Conservation (phyloP, 2,113 vertebrate species). For the Oncorhynchus keta region DNA sequence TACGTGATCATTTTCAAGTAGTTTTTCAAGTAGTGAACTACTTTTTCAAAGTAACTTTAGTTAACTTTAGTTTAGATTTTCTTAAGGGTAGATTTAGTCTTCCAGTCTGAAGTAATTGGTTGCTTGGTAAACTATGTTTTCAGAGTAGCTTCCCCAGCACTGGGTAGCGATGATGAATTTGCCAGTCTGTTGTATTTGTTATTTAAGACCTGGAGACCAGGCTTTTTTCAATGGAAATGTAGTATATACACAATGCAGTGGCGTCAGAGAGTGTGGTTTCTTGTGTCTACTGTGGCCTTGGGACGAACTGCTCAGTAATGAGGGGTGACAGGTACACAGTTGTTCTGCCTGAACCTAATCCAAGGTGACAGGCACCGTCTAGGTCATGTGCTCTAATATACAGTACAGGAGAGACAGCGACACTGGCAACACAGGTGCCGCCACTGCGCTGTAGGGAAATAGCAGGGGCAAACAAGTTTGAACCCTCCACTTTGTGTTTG, state of each 20-base stretch:
- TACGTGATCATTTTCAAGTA: too few relatives aligned
- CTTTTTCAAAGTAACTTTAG: too few relatives aligned
- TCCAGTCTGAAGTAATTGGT: too few relatives aligned
- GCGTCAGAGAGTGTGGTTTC: neutral
- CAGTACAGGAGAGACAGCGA: neutral
- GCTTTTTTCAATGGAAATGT: neutral
- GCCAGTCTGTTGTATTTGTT: neutral
- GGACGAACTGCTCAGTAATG: neutral
- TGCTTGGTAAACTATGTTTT: too few relatives aligned
- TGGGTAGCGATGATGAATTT: neutral
- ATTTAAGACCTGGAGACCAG: neutral
- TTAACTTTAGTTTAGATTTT: too few relatives aligned
- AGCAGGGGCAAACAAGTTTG: neutral
- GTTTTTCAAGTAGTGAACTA: too few relatives aligned
- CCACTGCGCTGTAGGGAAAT: neutral
- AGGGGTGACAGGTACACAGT: constrained; percentile 7
- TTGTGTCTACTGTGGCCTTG: neutral
- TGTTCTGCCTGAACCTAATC: constrained; percentile 6
- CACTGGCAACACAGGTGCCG: neutral
- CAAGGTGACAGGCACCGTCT: constrained; percentile 3
- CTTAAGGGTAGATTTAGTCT: too few relatives aligned
- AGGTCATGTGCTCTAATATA: neutral
- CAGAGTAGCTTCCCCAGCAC: too few relatives aligned
- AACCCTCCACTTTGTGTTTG: neutral
- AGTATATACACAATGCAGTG: neutral